Percentiles rank a stretch among this genome's conserved stretches.
Evolutionary conservation across 2,113 vertebrate species (phyloP).

Genomic region (Cercopithecus mona): DNA sequence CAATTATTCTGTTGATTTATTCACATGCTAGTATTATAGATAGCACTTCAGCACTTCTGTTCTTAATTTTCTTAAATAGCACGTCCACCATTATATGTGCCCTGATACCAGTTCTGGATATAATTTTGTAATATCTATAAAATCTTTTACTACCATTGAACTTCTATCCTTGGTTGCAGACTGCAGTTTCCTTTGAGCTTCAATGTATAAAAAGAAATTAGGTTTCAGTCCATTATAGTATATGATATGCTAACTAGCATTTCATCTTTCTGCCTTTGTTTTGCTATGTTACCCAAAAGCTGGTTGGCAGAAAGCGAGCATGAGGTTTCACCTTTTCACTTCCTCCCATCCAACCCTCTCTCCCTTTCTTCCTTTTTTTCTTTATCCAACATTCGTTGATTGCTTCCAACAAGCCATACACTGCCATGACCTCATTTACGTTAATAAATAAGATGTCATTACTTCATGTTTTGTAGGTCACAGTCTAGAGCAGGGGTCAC

Average conservation of each 20-base stretch:
- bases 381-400: not conserved
- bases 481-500: not conserved
- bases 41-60: not conserved
- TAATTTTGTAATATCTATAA: not conserved
- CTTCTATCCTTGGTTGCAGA: not conserved
- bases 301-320: not conserved
- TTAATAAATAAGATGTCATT: slow-evolving; percentile 24
- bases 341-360: too few relatives aligned
- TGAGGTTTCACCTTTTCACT: not conserved
- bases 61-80: slow-evolving; percentile 1
- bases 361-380: not conserved
- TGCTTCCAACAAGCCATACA: not conserved
- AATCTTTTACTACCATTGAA: not conserved
- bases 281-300: not conserved
- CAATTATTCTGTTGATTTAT: not conserved
- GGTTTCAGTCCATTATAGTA: not conserved
- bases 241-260: not conserved
- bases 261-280: not conserved
- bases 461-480: not conserved
- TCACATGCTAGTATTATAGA: not conserved
- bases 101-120: not conserved
- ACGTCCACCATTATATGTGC: not conserved
- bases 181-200: not conserved
- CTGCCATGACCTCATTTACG: not conserved
- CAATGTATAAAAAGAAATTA: not conserved